Evolutionary conservation across 2,797 vertebrate species (phyloP).

Genomic region (Sebastes matsubarae): DNA sequence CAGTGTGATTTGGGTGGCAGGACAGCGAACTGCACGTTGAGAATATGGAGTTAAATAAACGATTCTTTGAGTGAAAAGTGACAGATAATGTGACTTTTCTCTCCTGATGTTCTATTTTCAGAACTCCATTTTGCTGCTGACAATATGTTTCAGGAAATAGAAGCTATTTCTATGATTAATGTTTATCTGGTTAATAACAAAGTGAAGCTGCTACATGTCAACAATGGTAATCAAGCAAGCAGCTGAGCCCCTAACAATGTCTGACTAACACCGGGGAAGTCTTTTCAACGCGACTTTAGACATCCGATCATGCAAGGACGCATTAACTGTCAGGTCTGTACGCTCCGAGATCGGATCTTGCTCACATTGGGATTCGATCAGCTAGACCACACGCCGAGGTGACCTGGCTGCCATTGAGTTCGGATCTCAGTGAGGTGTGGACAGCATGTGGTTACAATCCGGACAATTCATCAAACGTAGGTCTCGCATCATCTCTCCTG

Average conservation of each 20-base stretch:
- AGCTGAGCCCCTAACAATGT: neutral
- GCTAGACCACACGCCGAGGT: no score
- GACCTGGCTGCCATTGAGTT: no score
- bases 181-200: neutral
- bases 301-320: no score
- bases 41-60: neutral
- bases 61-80: neutral
- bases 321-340: no score
- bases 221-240: neutral
- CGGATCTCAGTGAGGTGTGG: no score
- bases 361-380: no score
- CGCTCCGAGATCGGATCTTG: no score
- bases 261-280: neutral
- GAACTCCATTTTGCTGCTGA: neutral
- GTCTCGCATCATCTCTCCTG: no score
- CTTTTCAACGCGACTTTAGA: no score
- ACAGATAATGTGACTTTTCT: neutral
- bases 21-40: neutral
- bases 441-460: no score
- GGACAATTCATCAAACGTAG: no score
- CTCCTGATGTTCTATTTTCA: neutral
- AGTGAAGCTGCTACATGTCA: neutral
- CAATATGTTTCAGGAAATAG: neutral
- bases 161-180: neutral
- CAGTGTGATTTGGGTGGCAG: neutral